phyloP scores from a whole-genome alignment of 2,888 invertebrate species.

The Palloptera scutellata region DNA sequence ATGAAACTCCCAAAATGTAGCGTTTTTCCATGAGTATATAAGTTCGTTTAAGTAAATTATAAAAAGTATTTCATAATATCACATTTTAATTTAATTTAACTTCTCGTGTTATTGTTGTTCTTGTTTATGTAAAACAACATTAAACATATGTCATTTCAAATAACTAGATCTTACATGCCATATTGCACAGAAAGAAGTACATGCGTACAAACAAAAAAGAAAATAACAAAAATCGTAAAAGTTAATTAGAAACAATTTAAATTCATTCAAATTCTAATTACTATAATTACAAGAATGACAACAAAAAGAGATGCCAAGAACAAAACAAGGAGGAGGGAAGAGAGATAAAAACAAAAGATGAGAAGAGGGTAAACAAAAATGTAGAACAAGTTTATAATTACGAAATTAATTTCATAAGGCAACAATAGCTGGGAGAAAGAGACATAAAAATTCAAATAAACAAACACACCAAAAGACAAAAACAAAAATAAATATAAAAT shows the following conservation, averaged over 20 bases:
- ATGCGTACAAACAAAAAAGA: too few species aligned
- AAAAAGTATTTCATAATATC: too few species aligned
- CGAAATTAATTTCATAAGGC: slow-evolving; percentile 21
- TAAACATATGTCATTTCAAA: slow-evolving; percentile 2
- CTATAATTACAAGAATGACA: slow-evolving; percentile 15
- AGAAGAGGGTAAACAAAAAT: background rate
- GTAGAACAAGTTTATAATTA: slow-evolving; percentile 19
- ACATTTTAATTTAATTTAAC: too few species aligned
- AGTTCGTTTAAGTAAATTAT: too few species aligned
- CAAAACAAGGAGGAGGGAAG: too few species aligned
- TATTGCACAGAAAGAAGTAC: too few species aligned
- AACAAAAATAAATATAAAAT: background rate
- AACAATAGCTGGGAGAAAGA: background rate
- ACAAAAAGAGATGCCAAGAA: background rate
- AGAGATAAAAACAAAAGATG: background rate
- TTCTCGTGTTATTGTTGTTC: too few species aligned
- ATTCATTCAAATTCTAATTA: slow-evolving; percentile 22
- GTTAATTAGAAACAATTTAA: slow-evolving; percentile 15
- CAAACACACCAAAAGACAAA: background rate
- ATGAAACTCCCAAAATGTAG: too few species aligned
- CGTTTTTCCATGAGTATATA: too few species aligned
- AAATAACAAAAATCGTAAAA: slow-evolving; percentile 5
- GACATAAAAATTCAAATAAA: slow-evolving; percentile 1
- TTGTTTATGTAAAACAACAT: background rate
- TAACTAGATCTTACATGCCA: background rate